Conservation (phyloP, 2,888 invertebrate genomes). For the Mimas tiliae region DNA sequence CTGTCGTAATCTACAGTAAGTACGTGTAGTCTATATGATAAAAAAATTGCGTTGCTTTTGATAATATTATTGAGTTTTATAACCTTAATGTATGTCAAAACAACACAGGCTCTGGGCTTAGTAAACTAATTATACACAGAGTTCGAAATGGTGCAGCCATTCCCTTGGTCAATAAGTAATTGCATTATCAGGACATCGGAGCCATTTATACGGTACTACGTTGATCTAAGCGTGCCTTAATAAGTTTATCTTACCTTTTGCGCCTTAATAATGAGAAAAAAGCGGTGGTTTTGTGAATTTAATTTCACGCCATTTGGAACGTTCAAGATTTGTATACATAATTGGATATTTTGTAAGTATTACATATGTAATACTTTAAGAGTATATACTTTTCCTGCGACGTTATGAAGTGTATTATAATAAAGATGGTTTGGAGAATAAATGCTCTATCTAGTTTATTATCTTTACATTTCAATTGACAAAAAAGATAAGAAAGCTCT, state of each 20-base stretch:
- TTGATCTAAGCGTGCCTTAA: not conserved
- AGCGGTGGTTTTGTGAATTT: not conserved
- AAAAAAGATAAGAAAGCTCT: too few species aligned
- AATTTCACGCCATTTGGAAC: not conserved
- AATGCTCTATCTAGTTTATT: too few species aligned
- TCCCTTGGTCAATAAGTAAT: slow-evolving; percentile 49
- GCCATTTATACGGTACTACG: slow-evolving; percentile 4
- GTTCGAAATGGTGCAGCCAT: slow-evolving; percentile 42
- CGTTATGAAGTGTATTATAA: too few species aligned
- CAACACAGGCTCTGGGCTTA: not conserved
- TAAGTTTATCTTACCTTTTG: not conserved
- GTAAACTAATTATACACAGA: slow-evolving; percentile 54
- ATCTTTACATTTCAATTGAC: too few species aligned
- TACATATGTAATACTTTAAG: too few species aligned
- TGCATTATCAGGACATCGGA: slow-evolving; percentile 27
- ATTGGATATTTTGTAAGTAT: too few species aligned
- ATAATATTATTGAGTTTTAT: not conserved
- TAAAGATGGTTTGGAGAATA: too few species aligned
- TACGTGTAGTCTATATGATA: too few species aligned
- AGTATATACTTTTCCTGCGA: too few species aligned
- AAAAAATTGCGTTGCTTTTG: too few species aligned
- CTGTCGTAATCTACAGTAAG: too few species aligned
- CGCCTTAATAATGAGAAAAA: slow-evolving; percentile 6
- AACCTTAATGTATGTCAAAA: not conserved
- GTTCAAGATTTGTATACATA: not conserved